Evolutionary conservation across 2,888 invertebrate genomes (phyloP).

Genomic region (Dolichomitus sp.): DNA sequence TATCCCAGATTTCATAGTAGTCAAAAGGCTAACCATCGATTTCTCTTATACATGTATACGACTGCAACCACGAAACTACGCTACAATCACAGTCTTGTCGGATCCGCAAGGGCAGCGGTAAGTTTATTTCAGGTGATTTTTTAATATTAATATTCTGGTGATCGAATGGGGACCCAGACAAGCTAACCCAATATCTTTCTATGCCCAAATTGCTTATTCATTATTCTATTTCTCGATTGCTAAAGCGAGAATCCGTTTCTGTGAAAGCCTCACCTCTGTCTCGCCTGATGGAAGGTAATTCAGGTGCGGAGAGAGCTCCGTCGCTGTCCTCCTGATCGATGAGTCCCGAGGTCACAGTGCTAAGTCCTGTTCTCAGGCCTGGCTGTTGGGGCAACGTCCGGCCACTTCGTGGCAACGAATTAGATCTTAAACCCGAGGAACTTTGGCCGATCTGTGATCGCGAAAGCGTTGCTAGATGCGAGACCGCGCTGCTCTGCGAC

Average conservation of each 20-base stretch:
- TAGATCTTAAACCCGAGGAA: constrained; percentile 84
- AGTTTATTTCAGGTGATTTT: too few relatives aligned
- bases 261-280: constrained; percentile 88
- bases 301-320: constrained; percentile 93
- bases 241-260: not conserved
- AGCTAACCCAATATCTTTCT: too few relatives aligned
- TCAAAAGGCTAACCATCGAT: too few relatives aligned
- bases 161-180: too few relatives aligned
- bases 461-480: constrained; percentile 84
- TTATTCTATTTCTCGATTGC: not conserved
- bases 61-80: too few relatives aligned
- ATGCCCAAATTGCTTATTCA: too few relatives aligned
- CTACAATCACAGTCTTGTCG: too few relatives aligned
- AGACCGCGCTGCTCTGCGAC: constrained; percentile 83
- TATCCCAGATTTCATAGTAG: too few relatives aligned
- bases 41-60: too few relatives aligned
- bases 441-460: constrained; percentile 85
- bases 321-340: constrained; percentile 91
- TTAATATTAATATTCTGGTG: too few relatives aligned
- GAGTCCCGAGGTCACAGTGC: constrained; percentile 84
- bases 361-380: constrained; percentile 81
- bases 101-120: too few relatives aligned
- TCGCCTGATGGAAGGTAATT: constrained; percentile 90
- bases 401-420: constrained; percentile 86
- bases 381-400: constrained; percentile 85